Conservation (phyloP, 2,113 vertebrate species). For the Scartelaos histophorus region DNA sequence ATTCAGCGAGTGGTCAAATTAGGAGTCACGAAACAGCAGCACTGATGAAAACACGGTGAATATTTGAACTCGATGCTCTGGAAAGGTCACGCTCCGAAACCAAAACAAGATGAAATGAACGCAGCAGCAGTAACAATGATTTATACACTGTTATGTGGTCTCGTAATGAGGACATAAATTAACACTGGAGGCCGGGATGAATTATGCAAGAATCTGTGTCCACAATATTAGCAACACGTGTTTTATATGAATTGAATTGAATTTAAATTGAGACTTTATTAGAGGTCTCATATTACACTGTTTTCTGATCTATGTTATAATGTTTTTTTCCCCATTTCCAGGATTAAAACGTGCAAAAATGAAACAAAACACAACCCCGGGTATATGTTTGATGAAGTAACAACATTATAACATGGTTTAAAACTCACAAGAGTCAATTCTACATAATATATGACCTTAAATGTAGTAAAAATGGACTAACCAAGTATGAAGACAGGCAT, state of each 20-base stretch:
- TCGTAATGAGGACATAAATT: slow-evolving; percentile 2
- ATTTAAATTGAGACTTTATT: not conserved
- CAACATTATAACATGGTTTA: no score
- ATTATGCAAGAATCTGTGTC: not conserved
- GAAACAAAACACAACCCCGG: no score
- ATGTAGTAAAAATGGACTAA: slow-evolving; percentile 62
- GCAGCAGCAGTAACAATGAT: slow-evolving; percentile 6
- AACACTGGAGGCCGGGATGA: not conserved
- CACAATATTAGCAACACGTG: not conserved
- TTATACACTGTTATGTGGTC: not conserved
- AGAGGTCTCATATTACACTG: not conserved
- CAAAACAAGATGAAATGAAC: not conserved
- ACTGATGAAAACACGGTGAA: slow-evolving; percentile 58
- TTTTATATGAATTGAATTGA: not conserved
- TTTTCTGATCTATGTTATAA: no score
- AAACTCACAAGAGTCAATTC: no score
- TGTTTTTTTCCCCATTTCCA: no score
- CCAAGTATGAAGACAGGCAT: slow-evolving; percentile 98
- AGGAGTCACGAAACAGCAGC: not conserved
- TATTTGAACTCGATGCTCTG: slow-evolving; percentile 44
- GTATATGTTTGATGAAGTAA: no score
- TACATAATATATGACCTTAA: no score
- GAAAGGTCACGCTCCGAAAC: slow-evolving; percentile 26
- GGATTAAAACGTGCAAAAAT: no score
- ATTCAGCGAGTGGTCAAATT: slow-evolving; percentile 2